phyloP scores from a whole-genome alignment of 2,113 vertebrate genomes.

The Sus scrofa region T2T-Sscrofa CM000829.6:67152001-67152500 shows the following conservation, averaged over 20 bases:
- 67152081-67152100: neutral
- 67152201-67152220: neutral
- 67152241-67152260: neutral
- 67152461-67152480: neutral
- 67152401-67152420: neutral
- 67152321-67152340: neutral
- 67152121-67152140: neutral
- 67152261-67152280: neutral
- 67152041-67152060: neutral
- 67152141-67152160: neutral
- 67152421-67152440: neutral
- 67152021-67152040: no score
- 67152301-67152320: neutral
- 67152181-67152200: neutral
- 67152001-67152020: no score
- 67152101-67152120: neutral
- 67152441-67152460: neutral
- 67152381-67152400: neutral
- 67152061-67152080: neutral
- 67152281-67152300: neutral
- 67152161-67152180: neutral
- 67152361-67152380: neutral
- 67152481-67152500: neutral
- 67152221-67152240: neutral
- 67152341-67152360: neutral